A percentile compares a stretch with the other conserved stretches of the same genome.
Conservation (phyloP, 2,113 vertebrate species). For the Tursiops truncatus region DNA sequence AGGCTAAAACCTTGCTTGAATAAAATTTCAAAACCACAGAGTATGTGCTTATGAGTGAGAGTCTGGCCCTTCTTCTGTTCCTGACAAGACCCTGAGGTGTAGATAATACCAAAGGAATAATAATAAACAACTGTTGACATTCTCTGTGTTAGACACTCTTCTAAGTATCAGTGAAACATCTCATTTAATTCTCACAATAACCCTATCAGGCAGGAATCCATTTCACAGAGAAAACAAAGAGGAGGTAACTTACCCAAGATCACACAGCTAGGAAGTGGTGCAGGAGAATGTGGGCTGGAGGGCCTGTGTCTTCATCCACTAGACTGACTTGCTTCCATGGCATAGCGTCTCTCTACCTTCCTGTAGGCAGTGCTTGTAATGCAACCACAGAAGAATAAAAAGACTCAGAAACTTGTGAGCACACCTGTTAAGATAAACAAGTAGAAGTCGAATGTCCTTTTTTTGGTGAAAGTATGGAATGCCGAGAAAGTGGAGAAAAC, state of each 20-base stretch:
- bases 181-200: background rate
- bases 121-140: background rate
- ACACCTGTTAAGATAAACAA: background rate
- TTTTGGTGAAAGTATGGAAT: background rate
- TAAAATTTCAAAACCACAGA: background rate
- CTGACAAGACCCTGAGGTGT: background rate
- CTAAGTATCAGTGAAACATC: background rate
- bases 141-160: background rate
- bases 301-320: background rate
- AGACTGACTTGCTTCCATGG: background rate
- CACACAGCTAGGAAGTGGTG: background rate
- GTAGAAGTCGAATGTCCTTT: background rate
- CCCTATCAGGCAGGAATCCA: background rate
- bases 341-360: background rate
- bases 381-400: background rate
- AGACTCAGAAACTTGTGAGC: background rate
- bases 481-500: background rate
- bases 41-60: background rate
- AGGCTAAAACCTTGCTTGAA: background rate
- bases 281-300: background rate
- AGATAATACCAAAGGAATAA: background rate
- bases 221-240: background rate
- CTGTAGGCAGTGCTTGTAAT: background rate
- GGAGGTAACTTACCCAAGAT: background rate
- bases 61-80: background rate